Conservation (phyloP, 2,113 vertebrate species). For the Oreochromis tanganicae region DNA sequence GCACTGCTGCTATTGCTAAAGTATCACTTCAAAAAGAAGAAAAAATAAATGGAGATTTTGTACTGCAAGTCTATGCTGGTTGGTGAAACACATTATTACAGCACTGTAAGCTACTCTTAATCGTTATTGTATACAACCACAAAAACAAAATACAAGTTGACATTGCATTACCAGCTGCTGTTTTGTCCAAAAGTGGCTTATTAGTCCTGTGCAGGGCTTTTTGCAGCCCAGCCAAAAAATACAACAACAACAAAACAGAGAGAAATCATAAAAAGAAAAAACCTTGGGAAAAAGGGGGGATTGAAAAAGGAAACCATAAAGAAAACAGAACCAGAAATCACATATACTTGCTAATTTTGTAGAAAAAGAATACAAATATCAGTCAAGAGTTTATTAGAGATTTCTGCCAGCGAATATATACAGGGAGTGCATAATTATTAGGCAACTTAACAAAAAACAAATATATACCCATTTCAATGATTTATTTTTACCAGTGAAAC, state of each 20-base stretch:
- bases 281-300: neutral
- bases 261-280: neutral
- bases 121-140: neutral
- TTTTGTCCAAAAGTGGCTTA: neutral
- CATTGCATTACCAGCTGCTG: neutral
- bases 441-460: too few species aligned
- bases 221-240: neutral
- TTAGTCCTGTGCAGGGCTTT: neutral
- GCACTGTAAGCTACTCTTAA: neutral
- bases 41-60: neutral
- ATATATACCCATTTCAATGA: too few species aligned
- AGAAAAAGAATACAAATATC: neutral
- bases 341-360: neutral
- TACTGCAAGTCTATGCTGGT: neutral
- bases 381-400: neutral
- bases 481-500: too few species aligned
- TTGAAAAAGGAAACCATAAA: neutral
- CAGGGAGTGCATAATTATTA: too few species aligned
- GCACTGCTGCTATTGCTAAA: neutral
- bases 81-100: neutral
- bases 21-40: neutral
- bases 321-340: neutral
- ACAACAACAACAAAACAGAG: neutral
- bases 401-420: neutral
- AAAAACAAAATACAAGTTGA: neutral